A percentile compares a stretch with the other conserved stretches of the same genome.
These are phyloP conservation scores for Melitaea cinxia DNA, from an alignment of 1,140 invertebrate species.

Conservation along the genomic window DNA sequence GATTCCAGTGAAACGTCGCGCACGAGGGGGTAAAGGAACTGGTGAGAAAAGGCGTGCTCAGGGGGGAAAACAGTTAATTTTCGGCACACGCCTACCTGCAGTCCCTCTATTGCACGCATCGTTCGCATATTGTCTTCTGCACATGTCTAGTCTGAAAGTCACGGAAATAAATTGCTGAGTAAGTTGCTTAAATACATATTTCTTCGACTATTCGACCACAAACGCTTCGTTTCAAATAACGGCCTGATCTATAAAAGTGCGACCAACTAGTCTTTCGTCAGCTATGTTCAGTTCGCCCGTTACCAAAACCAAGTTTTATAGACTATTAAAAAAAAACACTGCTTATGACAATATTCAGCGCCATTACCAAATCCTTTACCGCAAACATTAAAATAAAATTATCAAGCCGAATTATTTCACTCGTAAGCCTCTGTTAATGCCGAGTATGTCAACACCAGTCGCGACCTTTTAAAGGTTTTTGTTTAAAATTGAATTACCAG, in stretches of 20 bases:
- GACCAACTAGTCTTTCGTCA: slow-evolving; percentile 21
- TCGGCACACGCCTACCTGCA: slow-evolving; percentile 90
- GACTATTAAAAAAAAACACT: slow-evolving; percentile 41
- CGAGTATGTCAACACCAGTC: slow-evolving; percentile 61
- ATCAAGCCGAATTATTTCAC: slow-evolving; percentile 72
- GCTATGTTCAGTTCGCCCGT: slow-evolving; percentile 26
- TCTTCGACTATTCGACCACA: slow-evolving; percentile 24
- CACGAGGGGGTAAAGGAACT: slow-evolving; percentile 64
- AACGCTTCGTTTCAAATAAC: slow-evolving; percentile 14
- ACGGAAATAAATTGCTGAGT: slow-evolving; percentile 68
- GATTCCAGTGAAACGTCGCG: slow-evolving; percentile 55
- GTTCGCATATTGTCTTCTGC: slow-evolving; percentile 95
- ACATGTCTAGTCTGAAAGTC: slow-evolving; percentile 97
- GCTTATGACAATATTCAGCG: slow-evolving; percentile 66
- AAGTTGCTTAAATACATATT: slow-evolving; percentile 41
- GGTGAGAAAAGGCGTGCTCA: slow-evolving; percentile 74
- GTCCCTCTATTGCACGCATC: slow-evolving; percentile 98
- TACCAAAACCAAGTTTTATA: slow-evolving; percentile 33
- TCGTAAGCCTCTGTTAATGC: slow-evolving; percentile 74
- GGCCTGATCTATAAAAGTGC: not conserved
- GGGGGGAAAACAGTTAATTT: slow-evolving; percentile 46
- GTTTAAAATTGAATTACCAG: slow-evolving; percentile 87
- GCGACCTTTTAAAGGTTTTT: slow-evolving; percentile 56
- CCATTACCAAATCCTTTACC: slow-evolving; percentile 80
- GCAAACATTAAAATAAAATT: slow-evolving; percentile 63